Base-by-base conservation (phyloP, 2,888 invertebrate species). In the Exocentrus adspersus region DNA sequence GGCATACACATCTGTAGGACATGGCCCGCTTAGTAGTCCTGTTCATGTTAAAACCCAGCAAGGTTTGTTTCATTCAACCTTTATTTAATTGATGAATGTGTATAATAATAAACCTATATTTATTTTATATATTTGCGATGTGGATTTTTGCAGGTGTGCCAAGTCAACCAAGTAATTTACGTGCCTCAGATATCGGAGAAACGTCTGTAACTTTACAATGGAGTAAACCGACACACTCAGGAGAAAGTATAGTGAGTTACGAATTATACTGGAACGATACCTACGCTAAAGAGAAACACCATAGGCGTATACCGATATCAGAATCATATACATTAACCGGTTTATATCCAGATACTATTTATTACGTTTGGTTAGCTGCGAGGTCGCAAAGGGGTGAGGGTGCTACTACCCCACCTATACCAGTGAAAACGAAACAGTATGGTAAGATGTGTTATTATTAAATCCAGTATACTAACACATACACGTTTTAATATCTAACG, bases 241-340 rank as follows among this genome's bases (percentile, higher is more conserved):
- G 94, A 67, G 95, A 96, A 83, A 94, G 92, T 83, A 96, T 98
- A 80, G 91, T 94, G 72, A 94, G 94, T 78, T 98, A 98, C 84
- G 96, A 96, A 84, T 87, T 98, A 19, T 97, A 97, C 82, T 98
- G 96, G 95, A 98, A 98, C 85, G 96, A 96, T 81, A 95, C 96
- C 20, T 95, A 95, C 78, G 94, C 94, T 56, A 92, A 94, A 86
- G 92, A 93, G 81, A 91, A 91, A 80, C 92, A 93, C 83, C 92
- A 92, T 80, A 89, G 93, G 77, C 90, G 91, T 77, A 93, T 95
- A 79, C 90, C 92, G 24, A 91, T 92, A 70, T 88, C 90, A 16
- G 94, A 95, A 81, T 89, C 90, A 21, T 97, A 95, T 86, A 93
- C 92, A 17, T 87, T 98, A 75, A 92, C 91, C 74, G 93, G 93